A percentile compares a stretch with the other conserved stretches of the same genome.
phyloP scores from a whole-genome alignment of 35 echinoderm and acorn worm genomes.

The Nesometra sesokonis region DNA sequence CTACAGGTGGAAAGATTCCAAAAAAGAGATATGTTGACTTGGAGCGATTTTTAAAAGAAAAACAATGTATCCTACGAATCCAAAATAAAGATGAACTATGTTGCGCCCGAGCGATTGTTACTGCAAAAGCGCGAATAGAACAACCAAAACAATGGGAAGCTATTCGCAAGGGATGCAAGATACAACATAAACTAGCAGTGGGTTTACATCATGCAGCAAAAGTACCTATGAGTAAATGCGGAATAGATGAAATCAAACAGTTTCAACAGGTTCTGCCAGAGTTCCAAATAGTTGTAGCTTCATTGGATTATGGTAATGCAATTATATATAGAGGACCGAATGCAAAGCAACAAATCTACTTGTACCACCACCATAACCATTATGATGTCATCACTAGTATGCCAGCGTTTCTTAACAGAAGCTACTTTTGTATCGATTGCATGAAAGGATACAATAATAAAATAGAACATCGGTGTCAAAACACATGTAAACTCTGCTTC shows the following conservation, averaged over 20 bases:
- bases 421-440: too few species aligned
- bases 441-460: too few species aligned
- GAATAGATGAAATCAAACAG: too few species aligned
- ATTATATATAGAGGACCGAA: too few species aligned
- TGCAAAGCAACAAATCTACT: too few species aligned
- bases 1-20: not conserved
- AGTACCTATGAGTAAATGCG: not conserved
- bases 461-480: too few species aligned
- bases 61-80: constrained; percentile 10
- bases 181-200: not conserved
- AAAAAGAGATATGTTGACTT: not conserved
- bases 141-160: not conserved
- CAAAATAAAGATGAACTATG: constrained; percentile 12
- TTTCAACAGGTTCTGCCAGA: not conserved
- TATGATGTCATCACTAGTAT: too few species aligned
- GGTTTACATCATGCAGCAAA: constrained; percentile 3
- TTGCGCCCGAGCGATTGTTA: too few species aligned
- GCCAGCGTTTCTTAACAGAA: too few species aligned
- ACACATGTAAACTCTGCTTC: too few species aligned
- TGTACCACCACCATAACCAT: too few species aligned
- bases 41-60: not conserved
- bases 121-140: constrained; percentile 16
- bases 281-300: constrained; percentile 8
- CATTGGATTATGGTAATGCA: too few species aligned
- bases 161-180: constrained; percentile 8